phyloP scores from a whole-genome alignment of 2,113 vertebrate genomes.

The Fregetta grallaria region DNA sequence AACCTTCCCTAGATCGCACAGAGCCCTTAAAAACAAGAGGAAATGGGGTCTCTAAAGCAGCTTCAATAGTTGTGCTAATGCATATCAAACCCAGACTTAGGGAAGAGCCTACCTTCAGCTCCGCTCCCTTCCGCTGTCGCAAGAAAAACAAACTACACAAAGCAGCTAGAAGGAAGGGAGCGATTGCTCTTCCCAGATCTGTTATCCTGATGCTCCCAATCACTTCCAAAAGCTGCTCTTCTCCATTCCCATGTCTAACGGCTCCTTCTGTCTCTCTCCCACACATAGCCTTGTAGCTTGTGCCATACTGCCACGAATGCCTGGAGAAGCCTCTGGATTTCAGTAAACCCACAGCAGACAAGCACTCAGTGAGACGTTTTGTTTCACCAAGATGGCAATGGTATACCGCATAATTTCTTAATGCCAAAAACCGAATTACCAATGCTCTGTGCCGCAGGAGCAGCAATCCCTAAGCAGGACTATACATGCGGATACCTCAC shows the following conservation, averaged over 20 bases:
- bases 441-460: background rate
- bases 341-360: background rate
- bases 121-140: background rate
- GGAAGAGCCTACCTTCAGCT: background rate
- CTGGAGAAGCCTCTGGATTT: background rate
- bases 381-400: background rate
- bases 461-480: background rate
- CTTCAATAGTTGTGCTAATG: background rate
- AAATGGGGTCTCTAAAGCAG: background rate
- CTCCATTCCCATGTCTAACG: background rate
- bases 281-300: background rate
- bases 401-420: background rate
- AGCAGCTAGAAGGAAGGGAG: background rate
- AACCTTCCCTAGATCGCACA: background rate
- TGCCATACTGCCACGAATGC: background rate
- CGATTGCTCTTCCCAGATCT: background rate
- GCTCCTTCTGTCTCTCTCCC: background rate
- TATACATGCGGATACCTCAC: accelerated
- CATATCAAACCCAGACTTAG: background rate
- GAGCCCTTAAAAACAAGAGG: background rate
- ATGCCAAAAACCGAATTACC: background rate
- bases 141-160: background rate
- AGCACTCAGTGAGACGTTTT: background rate
- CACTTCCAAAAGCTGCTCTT: background rate
- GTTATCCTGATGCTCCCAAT: background rate